Base-by-base conservation (phyloP, 2,888 invertebrate genomes). In the Caradrina kadenii region DNA sequence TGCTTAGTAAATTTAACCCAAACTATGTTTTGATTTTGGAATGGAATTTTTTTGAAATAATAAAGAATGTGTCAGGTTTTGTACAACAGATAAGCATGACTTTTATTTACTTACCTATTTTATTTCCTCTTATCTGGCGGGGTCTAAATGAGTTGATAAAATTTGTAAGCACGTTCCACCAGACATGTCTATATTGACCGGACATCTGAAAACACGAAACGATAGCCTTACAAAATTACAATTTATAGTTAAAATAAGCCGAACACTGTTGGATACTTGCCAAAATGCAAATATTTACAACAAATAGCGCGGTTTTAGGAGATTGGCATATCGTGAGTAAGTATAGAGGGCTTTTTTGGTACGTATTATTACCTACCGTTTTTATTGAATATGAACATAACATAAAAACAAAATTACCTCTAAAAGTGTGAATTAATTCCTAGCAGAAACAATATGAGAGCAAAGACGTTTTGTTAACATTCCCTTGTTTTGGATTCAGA, bases 121-220 rank as follows among this genome's bases (percentile, higher is more conserved):
- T 80, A 82, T 93, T 93, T 61, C 94, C 94, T 59, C 58, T 82
- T 48, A 93, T 89, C 74, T 88, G 93, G 35, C 90, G 89, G 6
- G 94, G 95, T 82, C 90, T 95, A 1, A 97, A 81, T 0, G 97
- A 97, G 73, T 97, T 96, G 2, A 97, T 87, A 81, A 98, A 97
- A 88, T 97, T 97, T 76, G 92, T 95, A 21, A 97, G 90, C 13
- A 97, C 96, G 72, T 96, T 96, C 52, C 91, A 88, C 91, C 91
- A 95, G 15, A 95, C 85, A 73, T 90, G 77, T 70, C 96, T 87
- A 64, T 85, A 83, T 87, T 90, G 89, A 11, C 93, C 93, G 54
- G 93, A 81, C 95, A 96, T 95, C 93, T 93, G 84, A 74, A 83
- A 81, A 61, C 15, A 64, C 19, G 10, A 62, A 64, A 45, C 6